phyloP scores from a whole-genome alignment of 1,140 invertebrate species.

The Rhagoletis pomonella region DNA sequence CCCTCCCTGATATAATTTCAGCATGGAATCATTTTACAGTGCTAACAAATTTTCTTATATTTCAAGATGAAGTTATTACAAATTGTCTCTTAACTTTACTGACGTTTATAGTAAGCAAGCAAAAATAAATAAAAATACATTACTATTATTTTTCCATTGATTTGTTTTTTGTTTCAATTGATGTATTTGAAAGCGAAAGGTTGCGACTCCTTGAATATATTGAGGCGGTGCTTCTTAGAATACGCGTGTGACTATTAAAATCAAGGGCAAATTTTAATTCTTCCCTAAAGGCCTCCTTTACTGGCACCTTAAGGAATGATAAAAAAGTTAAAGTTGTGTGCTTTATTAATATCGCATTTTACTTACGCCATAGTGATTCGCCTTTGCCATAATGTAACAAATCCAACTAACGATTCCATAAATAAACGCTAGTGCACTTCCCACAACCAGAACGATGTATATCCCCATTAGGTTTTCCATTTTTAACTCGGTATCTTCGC shows the following conservation, averaged over 20 bases:
- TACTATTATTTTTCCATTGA: background rate
- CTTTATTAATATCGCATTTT: background rate
- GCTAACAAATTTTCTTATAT: no score
- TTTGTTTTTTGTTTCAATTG: constrained; percentile 38
- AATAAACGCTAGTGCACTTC: constrained; percentile 73
- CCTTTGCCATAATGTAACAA: constrained; percentile 66
- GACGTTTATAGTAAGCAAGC: no score
- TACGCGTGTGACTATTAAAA: constrained; percentile 84
- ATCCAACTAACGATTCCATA: constrained; percentile 73
- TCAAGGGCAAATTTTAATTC: constrained; percentile 85
- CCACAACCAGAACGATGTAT: constrained; percentile 80
- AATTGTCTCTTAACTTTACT: no score
- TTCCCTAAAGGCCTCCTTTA: constrained; percentile 80
- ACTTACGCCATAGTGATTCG: constrained; percentile 62
- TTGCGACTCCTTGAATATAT: constrained; percentile 69
- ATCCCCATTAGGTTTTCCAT: constrained; percentile 83
- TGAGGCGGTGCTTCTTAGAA: constrained; percentile 72
- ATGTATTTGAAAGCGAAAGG: constrained; percentile 62
- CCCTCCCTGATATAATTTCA: no score
- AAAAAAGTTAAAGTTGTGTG: background rate
- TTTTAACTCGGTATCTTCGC: constrained; percentile 72
- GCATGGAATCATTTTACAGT: no score
- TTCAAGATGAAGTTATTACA: no score
- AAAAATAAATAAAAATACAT: background rate
- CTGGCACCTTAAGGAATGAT: constrained; percentile 75